Conservation (phyloP, 2,113 vertebrate genomes). For the Mobula hypostoma region DNA sequence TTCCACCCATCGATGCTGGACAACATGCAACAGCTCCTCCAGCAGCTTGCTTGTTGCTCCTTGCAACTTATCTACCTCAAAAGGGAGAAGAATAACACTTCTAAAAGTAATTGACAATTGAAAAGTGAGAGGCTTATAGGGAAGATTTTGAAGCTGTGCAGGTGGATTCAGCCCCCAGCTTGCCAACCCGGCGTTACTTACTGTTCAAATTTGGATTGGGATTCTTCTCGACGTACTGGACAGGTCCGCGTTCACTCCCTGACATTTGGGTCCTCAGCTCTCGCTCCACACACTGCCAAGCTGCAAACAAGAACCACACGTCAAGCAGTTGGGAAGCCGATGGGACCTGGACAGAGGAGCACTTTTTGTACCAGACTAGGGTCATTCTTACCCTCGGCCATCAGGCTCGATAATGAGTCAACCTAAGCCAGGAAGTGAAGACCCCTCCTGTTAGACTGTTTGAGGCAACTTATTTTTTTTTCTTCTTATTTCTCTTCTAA, state of each 20-base stretch:
- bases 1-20: no score
- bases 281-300: conserved; percentile 91
- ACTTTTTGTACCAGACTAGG: no score
- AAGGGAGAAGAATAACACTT: background rate
- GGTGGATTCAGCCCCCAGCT: background rate
- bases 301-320: conserved; percentile 49
- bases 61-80: no score
- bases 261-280: conserved; percentile 78
- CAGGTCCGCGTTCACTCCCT: conserved; percentile 76
- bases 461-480: no score
- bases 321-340: background rate
- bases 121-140: background rate
- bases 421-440: no score
- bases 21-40: no score
- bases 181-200: conserved; percentile 54
- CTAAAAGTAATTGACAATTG: background rate
- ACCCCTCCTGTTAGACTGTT: no score
- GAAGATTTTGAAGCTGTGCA: background rate
- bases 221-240: conserved; percentile 95
- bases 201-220: conserved; percentile 89
- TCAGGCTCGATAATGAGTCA: no score
- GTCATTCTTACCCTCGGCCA: no score
- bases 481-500: no score
- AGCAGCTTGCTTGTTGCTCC: no score
- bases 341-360: background rate